Base-by-base conservation (phyloP, 2,113 vertebrate genomes). In the Laticauda colubrina region DNA sequence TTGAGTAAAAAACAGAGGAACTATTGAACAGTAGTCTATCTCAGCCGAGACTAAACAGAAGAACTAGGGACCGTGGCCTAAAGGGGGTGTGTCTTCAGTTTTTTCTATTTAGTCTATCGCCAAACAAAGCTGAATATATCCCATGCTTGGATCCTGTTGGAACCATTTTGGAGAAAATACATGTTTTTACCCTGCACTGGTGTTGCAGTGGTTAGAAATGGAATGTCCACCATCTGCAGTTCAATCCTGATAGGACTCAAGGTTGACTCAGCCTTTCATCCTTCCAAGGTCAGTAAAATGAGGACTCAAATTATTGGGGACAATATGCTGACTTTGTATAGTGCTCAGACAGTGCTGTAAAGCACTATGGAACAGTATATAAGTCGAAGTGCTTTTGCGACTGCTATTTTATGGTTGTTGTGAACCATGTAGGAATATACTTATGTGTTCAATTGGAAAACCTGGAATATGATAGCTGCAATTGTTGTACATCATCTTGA, bases 401-500 rank as follows among this genome's bases (percentile, higher is more conserved):
- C 12, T n/a, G 61, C 11, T 15, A 69, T 69, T 69, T 69, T n/a
- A 69, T 4, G 1, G 4, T 94, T 87, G 90, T 89, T 92, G 39
- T 87, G 91, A 89, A 86, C 87, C 93, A 91, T 96, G 85, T n/a
- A 21, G 12, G 89, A 92, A 57, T 61, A 43, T 2, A 0, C 88
- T 91, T 0, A 57, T 45, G 21, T 85, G 51, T 91, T 90, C 26
- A 95, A 54, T 81, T 94, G 94, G 94, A 94, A 90, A 29, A 69
- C 94, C 0, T 90, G 88, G 9, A 61, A 90, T 59, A 15, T 15
- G 29, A n/a, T 69, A 5, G 12, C 61, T 69, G 29, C 26, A 69
- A 69, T n/a, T 69, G 6, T 57, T 57, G 29, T 69, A n/a, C 29
- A 15, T 29, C 61, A 69, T n/a, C 29, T 4, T 69, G 61, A n/a